phyloP scores from a whole-genome alignment of 2,797 vertebrate genomes.

The Smutsia temminckii region DNA sequence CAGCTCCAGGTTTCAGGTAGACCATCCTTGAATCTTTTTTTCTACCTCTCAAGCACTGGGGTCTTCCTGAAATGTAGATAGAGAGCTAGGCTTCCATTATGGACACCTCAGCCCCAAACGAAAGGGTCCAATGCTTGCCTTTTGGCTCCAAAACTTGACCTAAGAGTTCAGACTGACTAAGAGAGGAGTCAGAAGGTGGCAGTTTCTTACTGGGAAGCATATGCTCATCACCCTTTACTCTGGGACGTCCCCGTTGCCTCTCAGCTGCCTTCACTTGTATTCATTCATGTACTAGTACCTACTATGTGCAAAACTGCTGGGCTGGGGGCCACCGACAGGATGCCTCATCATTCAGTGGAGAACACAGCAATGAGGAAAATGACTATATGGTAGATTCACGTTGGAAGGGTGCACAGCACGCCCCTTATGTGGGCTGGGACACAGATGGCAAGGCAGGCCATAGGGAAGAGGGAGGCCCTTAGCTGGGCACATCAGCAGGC shows the following conservation, averaged over 20 bases:
- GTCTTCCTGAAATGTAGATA: background rate
- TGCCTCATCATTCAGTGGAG: background rate
- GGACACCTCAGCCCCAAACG: too few species aligned
- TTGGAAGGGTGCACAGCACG: background rate
- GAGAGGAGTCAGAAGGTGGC: background rate
- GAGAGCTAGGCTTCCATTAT: background rate
- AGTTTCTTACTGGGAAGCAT: background rate
- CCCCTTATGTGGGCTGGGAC: background rate
- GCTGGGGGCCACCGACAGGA: background rate
- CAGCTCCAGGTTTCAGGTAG: background rate
- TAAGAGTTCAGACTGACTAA: background rate
- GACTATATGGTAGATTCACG: accelerated
- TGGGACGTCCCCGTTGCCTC: accelerated
- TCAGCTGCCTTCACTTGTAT: background rate
- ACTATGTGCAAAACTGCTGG: background rate
- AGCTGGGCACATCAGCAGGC: background rate
- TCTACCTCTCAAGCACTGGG: too few species aligned
- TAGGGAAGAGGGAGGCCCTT: background rate
- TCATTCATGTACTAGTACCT: background rate
- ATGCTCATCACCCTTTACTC: background rate
- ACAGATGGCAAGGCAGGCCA: background rate
- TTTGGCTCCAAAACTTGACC: background rate
- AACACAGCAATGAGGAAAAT: background rate
- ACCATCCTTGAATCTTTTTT: background rate
- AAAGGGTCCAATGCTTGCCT: background rate